These are phyloP conservation scores for Bombyx huttoni DNA, from an alignment of 2,888 invertebrate species.

Conservation along the genomic window DNA sequence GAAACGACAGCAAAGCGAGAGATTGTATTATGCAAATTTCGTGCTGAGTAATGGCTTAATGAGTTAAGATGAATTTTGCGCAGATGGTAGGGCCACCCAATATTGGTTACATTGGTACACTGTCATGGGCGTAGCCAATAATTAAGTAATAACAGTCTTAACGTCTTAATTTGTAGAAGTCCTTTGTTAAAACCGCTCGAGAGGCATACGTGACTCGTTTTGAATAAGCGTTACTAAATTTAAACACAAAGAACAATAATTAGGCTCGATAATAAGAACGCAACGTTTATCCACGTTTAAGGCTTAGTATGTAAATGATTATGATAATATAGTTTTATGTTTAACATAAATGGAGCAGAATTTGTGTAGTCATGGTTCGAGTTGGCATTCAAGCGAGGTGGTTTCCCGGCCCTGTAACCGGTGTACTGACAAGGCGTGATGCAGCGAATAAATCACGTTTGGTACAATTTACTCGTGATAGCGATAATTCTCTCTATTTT, in stretches of 20 bases:
- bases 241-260: constrained; percentile 67
- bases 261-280: constrained; percentile 57
- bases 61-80: background rate
- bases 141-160: constrained; percentile 23
- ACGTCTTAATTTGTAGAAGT: constrained; percentile 31
- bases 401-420: constrained; percentile 36
- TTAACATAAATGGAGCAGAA: constrained; percentile 60
- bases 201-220: constrained; percentile 43
- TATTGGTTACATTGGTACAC: constrained; percentile 1
- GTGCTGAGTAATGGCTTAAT: background rate
- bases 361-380: constrained; percentile 54
- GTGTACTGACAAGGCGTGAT: constrained; percentile 41
- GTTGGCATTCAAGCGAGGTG: constrained; percentile 36
- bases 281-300: constrained; percentile 43
- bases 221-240: constrained; percentile 49
- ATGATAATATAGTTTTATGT: constrained; percentile 57
- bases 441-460: constrained; percentile 34
- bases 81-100: background rate
- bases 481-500: constrained; percentile 7
- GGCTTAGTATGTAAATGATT: constrained; percentile 59
- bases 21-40: background rate
- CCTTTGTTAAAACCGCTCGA: constrained; percentile 32
- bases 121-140: constrained; percentile 12
- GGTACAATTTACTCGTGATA: constrained; percentile 12
- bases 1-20: background rate